These are phyloP conservation scores for Melanotaenia maccullochi DNA, from an alignment of 2,797 vertebrate genomes.

Conservation along the genomic window DNA sequence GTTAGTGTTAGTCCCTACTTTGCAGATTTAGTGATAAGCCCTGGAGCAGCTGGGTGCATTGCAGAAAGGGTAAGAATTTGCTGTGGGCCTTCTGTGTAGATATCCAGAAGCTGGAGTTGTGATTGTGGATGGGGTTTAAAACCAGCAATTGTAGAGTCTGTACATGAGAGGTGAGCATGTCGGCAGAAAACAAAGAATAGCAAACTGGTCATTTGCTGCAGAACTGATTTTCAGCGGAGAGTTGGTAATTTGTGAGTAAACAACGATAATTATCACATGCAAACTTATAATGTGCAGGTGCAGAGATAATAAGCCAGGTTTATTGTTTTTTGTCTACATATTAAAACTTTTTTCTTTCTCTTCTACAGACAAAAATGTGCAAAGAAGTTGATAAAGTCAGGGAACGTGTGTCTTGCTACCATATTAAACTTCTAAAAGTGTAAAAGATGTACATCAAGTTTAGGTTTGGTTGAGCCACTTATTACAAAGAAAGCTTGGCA, in stretches of 20 bases:
- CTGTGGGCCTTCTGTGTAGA: conserved; percentile 12
- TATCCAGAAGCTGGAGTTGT: conserved; percentile 22
- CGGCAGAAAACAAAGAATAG: background rate
- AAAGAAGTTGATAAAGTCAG: background rate
- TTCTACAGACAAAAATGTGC: background rate
- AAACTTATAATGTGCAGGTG: background rate
- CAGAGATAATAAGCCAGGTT: background rate
- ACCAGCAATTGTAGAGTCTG: conserved; percentile 6
- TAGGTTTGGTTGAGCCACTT: too few relatives aligned
- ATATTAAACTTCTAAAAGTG: too few relatives aligned
- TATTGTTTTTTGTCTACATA: background rate
- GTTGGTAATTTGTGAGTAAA: background rate
- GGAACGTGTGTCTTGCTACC: too few relatives aligned
- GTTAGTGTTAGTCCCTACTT: conserved; percentile 2
- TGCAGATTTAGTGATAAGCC: conserved; percentile 33
- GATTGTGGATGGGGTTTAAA: conserved; percentile 2
- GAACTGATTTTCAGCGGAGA: background rate
- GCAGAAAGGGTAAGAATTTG: conserved; percentile 8
- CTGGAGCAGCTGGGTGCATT: conserved; percentile 13
- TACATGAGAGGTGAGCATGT: background rate
- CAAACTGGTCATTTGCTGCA: background rate
- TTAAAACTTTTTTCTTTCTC: background rate
- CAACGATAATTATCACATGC: background rate
- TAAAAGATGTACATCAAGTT: too few relatives aligned
- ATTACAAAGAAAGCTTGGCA: too few relatives aligned